These are phyloP conservation scores for Ianthella basta DNA, from an alignment of 37 sponge, comb jelly and placozoan genomes.

Conservation along the genomic window DNA sequence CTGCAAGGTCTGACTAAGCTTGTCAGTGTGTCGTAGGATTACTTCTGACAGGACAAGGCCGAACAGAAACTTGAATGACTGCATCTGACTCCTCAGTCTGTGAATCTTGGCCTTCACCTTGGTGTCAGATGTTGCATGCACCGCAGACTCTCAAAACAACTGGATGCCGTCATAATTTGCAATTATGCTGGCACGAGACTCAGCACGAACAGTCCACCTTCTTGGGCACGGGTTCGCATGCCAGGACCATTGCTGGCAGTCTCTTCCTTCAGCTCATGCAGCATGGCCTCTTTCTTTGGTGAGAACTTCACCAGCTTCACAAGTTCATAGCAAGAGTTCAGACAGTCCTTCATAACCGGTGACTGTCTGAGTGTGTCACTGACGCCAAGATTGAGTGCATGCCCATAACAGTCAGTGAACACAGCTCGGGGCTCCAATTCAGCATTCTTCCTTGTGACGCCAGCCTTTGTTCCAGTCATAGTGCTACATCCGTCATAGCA, in stretches of 20 bases:
- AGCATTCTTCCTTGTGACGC: constrained; percentile 61
- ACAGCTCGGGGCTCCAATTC: constrained; percentile 55
- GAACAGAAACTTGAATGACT: constrained; percentile 65
- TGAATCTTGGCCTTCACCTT: constrained; percentile 75
- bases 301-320: constrained; percentile 72
- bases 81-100: constrained; percentile 67
- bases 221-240: constrained; percentile 66
- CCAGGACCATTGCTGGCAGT: constrained; percentile 56
- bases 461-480: constrained; percentile 70
- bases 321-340: constrained; percentile 67
- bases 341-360: constrained; percentile 55
- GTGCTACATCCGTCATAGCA: constrained; percentile 80
- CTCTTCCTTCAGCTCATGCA: constrained; percentile 61
- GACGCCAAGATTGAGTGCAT: constrained; percentile 70
- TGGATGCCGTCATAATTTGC: constrained; percentile 58
- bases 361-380: constrained; percentile 66
- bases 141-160: constrained; percentile 58
- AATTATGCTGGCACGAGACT: constrained; percentile 61
- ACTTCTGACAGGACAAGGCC: constrained; percentile 54
- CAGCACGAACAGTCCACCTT: constrained; percentile 79
- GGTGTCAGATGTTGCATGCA: constrained; percentile 58
- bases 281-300: constrained; percentile 64
- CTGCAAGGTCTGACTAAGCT: constrained; percentile 73
- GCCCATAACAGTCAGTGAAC: constrained; percentile 77
- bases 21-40: constrained; percentile 78